phyloP scores from a whole-genome alignment of 2,113 vertebrate genomes.

The Podiceps cristatus region DNA sequence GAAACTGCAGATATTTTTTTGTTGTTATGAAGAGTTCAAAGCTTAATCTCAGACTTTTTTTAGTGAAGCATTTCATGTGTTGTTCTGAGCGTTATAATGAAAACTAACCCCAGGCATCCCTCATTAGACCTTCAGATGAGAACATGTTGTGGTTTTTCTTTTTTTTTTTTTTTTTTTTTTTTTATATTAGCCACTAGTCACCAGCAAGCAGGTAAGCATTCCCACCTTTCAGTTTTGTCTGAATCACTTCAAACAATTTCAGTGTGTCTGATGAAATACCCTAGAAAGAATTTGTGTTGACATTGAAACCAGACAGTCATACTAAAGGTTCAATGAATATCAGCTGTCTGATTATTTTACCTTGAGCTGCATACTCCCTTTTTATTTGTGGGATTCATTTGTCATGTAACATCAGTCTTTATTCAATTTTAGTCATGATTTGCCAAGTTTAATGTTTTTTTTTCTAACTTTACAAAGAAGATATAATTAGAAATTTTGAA shows the following conservation, averaged over 20 bases:
- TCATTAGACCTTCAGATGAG: neutral
- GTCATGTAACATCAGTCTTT: neutral
- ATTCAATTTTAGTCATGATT: neutral
- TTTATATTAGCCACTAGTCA: neutral
- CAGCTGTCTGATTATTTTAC: conserved; percentile 46
- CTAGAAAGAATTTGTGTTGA: conserved; percentile 22
- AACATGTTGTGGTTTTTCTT: neutral
- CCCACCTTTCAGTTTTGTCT: neutral
- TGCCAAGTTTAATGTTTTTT: neutral
- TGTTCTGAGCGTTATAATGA: neutral
- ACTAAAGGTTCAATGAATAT: conserved; percentile 22
- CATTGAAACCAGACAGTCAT: conserved; percentile 42
- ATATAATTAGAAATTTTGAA: neutral
- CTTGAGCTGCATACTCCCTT: neutral
- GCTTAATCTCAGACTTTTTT: neutral
- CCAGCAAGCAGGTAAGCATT: neutral
- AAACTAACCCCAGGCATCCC: neutral
- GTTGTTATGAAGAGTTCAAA: neutral
- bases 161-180: neutral
- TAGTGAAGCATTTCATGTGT: neutral
- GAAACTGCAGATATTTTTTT: neutral
- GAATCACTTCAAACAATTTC: neutral
- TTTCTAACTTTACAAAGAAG: neutral
- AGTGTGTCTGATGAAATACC: neutral
- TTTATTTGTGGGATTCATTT: neutral